Evolutionary conservation across 2,888 invertebrate genomes (phyloP).

Genomic region (Mylabris sibirica): DNA sequence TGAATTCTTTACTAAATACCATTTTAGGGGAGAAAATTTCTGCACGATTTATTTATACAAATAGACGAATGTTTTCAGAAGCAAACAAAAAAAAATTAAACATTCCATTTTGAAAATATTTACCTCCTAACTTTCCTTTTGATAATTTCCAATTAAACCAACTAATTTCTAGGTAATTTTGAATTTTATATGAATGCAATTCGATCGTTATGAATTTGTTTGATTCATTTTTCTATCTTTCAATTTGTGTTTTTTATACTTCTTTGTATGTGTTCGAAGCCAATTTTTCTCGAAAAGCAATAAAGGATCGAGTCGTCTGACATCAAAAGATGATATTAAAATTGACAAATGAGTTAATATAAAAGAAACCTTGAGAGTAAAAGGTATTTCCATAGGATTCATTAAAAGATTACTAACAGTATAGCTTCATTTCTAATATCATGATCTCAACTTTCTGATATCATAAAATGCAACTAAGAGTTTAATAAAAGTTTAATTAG

Average conservation of each 20-base stretch:
- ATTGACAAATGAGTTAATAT: constrained; percentile 53
- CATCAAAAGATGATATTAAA: constrained; percentile 43
- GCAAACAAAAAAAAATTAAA: constrained; percentile 8
- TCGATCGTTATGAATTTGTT: background rate
- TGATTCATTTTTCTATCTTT: background rate
- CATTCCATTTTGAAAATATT: background rate
- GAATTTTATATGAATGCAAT: background rate
- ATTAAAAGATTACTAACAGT: constrained; percentile 48
- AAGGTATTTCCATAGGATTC: constrained; percentile 47
- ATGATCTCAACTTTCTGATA: constrained; percentile 49
- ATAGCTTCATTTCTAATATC: constrained; percentile 50
- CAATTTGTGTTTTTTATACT: background rate
- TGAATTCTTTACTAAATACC: constrained; percentile 12
- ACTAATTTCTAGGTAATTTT: background rate
- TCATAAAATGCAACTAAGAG: constrained; percentile 54
- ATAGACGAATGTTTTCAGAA: background rate
- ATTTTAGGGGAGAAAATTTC: background rate
- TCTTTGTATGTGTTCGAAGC: background rate
- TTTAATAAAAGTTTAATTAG: constrained; percentile 61
- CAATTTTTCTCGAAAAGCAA: constrained; percentile 28
- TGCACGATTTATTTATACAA: background rate
- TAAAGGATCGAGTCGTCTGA: constrained; percentile 21
- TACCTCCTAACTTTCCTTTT: background rate
- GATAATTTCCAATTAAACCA: background rate
- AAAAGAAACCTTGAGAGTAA: constrained; percentile 44